Percentiles rank a stretch among this genome's conserved stretches.
These are phyloP conservation scores for Idaea dimidiata DNA, from an alignment of 2,888 invertebrate genomes.

Conservation along the genomic window DNA sequence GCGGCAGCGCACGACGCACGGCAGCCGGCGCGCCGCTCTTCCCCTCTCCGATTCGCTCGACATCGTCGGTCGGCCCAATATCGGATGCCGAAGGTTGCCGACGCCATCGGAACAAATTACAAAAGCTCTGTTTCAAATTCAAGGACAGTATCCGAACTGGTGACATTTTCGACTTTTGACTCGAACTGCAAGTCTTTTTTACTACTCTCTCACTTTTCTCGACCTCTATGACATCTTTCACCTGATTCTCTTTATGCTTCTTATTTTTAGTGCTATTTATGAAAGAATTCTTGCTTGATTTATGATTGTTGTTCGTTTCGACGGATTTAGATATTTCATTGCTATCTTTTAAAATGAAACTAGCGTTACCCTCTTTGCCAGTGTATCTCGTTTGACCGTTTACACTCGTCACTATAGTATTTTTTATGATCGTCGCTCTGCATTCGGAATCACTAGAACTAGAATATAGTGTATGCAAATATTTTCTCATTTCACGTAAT, in stretches of 20 bases:
- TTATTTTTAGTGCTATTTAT: conserved; percentile 83
- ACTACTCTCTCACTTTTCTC: conserved; percentile 69
- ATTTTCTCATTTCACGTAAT: conserved; percentile 90
- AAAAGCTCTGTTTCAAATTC: conserved; percentile 91
- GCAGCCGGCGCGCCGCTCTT: conserved; percentile 61
- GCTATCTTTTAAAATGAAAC: conserved; percentile 59
- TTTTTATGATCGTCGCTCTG: conserved; percentile 71
- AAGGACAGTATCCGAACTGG: conserved; percentile 84
- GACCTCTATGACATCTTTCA: conserved; percentile 54
- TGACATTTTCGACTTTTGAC: conserved; percentile 82
- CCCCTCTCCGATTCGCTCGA: conserved; percentile 48
- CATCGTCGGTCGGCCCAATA: conserved; percentile 43
- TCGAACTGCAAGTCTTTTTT: conserved; percentile 47
- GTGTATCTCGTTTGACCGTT: conserved; percentile 56
- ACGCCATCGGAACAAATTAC: conserved; percentile 89
- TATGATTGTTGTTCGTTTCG: conserved; percentile 73
- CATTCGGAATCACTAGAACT: conserved; percentile 85
- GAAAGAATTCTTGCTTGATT: conserved; percentile 77
- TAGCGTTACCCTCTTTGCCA: conserved; percentile 52
- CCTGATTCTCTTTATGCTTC: conserved; percentile 72
- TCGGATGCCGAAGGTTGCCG: conserved; percentile 40
- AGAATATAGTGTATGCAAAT: conserved; percentile 90
- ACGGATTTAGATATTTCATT: conserved; percentile 51
- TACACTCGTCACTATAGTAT: conserved; percentile 69
- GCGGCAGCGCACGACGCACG: conserved; percentile 67